A percentile compares a stretch with the other conserved stretches of the same genome.
phyloP scores from a whole-genome alignment of 30 jellyfish, hydroid and myxozoan genomes.

The Sanderia malayensis region DNA sequence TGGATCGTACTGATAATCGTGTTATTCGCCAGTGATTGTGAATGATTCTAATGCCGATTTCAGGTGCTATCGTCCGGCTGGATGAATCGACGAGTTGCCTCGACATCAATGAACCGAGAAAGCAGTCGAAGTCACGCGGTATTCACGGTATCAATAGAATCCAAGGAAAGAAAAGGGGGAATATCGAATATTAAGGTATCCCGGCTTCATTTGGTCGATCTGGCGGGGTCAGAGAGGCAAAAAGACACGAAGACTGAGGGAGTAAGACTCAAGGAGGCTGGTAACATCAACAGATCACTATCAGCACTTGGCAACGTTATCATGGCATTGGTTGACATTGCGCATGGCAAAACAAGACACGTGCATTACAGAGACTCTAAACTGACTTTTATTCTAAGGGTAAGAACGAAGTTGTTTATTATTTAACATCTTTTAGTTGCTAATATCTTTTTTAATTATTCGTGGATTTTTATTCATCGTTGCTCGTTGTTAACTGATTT shows the following conservation, averaged over 20 bases:
- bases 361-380: slow-evolving; percentile 96
- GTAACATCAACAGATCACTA: slow-evolving; percentile 85
- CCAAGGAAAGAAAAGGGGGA: slow-evolving; percentile 89
- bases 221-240: slow-evolving; percentile 98
- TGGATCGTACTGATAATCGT: no score
- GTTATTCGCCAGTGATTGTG: neutral
- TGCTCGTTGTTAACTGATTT: neutral
- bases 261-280: slow-evolving; percentile 92
- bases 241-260: slow-evolving; percentile 96
- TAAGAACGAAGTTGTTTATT: no score
- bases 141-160: slow-evolving; percentile 85
- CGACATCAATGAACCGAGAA: slow-evolving; percentile 98
- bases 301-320: slow-evolving; percentile 98
- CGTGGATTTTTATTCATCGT: no score
- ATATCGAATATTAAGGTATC: slow-evolving; percentile 88
- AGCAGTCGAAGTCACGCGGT: slow-evolving; percentile 99
- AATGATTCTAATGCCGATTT: neutral
- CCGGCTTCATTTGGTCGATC: slow-evolving; percentile 88
- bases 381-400: slow-evolving; percentile 90
- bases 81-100: slow-evolving; percentile 97
- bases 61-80: slow-evolving; percentile 82
- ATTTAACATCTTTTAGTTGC: no score
- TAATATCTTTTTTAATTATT: no score
- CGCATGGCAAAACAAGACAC: slow-evolving; percentile 97
- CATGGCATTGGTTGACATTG: slow-evolving; percentile 97